A percentile compares a stretch with the other conserved stretches of the same genome.
Evolutionary conservation across 2,888 invertebrate genomes (phyloP).

Genomic region (Drosophila mayaguana): DNA sequence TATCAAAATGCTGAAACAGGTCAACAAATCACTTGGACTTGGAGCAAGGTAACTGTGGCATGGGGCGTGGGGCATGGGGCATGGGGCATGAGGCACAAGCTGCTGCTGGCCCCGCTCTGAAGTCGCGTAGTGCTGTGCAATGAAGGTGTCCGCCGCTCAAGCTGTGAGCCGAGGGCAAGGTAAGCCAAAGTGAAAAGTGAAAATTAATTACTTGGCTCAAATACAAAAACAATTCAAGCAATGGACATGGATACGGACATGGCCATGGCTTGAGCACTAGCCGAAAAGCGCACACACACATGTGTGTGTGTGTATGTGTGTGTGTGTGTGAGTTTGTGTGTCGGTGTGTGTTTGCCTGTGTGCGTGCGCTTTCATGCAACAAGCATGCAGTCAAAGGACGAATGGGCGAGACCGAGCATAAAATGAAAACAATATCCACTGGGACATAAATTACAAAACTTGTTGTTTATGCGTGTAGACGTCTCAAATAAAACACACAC

Average conservation of each 20-base stretch:
- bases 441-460: slow-evolving; percentile 77
- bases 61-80: neutral
- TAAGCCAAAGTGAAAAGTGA: slow-evolving; percentile 59
- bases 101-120: too few relatives aligned
- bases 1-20: slow-evolving; percentile 7
- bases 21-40: slow-evolving; percentile 13
- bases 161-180: slow-evolving; percentile 40
- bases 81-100: neutral
- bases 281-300: slow-evolving; percentile 11
- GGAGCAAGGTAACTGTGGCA: neutral
- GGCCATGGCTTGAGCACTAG: slow-evolving; percentile 7
- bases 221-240: slow-evolving; percentile 35
- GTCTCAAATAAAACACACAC: slow-evolving; percentile 66
- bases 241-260: slow-evolving; percentile 15
- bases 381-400: slow-evolving; percentile 28
- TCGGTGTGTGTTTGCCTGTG: neutral
- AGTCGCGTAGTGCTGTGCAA: slow-evolving; percentile 8
- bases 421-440: slow-evolving; percentile 76
- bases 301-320: neutral
- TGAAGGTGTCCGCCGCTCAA: slow-evolving; percentile 43
- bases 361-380: slow-evolving; percentile 24
- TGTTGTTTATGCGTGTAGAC: slow-evolving; percentile 71
- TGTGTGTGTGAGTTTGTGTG: neutral
- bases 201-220: slow-evolving; percentile 68
- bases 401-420: slow-evolving; percentile 45